Base-by-base conservation (phyloP, 2,113 vertebrate species). In the Mirza zaza region DNA sequence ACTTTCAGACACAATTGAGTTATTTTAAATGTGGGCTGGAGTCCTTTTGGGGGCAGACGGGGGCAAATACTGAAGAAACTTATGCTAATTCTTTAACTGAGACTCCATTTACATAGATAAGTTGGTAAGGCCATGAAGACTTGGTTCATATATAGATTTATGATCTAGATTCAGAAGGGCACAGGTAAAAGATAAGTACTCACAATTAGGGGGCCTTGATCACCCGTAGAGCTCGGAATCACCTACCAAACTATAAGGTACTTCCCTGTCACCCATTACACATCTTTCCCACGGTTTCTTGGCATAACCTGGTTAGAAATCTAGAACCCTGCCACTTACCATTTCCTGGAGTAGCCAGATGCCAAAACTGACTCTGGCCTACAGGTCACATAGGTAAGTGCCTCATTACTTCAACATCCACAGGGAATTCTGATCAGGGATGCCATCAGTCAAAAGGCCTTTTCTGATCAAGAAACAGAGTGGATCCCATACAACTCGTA, bases 391-490 rank as follows among this genome's bases (percentile, higher is more conserved):
- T 91, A 93, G 57, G 29, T 65, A 91, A 89, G 36, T 68, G 71
- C 55, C 11, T 95, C 36, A 48, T 63, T 50, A 94, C 52, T 92
- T 65, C 36, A 34, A 83, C 45, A 68, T 67, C 25, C 59, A 50
- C 67, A 77, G 73, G 93, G 75, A 90, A 82, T 93, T 70, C 75
- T 80, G 94, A 89, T 86, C 55, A 93, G 81, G 36, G 73, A 76
- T 63, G 55, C 52, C 61, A 84, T 87, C 79, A 96, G 90, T 55
- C 73, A 93, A 91, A 91, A 73, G 71, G 29, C 94, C 85, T 93
- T 90, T 94, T 94, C 39, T n/a, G 73, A 59, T 75, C 23, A 89
- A 76, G 65, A 93, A 94, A 89, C 57, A 91, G 63, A 97, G 45
- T 83, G 42, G 8, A 18, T 79, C 52, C 42, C 75, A 61, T 29